These are phyloP conservation scores for Ennomos fuscantarius DNA, from an alignment of 2,888 invertebrate genomes.

Conservation along the genomic window DNA sequence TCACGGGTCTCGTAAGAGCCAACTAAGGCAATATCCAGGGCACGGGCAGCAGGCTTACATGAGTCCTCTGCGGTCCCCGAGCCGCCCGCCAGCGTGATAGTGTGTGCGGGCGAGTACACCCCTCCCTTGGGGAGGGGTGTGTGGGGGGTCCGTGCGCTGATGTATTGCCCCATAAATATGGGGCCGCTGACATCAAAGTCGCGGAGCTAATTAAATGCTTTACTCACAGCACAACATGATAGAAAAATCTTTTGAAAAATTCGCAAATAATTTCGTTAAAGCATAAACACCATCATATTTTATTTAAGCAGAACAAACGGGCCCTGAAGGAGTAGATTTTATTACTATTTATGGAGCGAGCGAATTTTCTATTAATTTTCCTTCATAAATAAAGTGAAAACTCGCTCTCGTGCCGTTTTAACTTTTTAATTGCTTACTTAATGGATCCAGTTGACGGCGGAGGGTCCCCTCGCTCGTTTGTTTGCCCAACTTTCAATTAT, in stretches of 20 bases:
- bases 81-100: background rate
- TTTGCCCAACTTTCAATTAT: slow-evolving; percentile 22
- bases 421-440: slow-evolving; percentile 19
- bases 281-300: no score
- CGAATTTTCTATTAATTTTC: background rate
- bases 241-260: background rate
- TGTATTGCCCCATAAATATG: slow-evolving; percentile 31
- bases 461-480: slow-evolving; percentile 1
- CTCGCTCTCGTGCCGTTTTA: background rate
- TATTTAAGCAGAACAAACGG: no score
- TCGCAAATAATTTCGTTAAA: background rate
- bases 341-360: no score
- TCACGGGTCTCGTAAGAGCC: no score
- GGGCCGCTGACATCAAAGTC: slow-evolving; percentile 16
- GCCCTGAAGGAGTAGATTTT: no score
- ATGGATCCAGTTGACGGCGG: slow-evolving; percentile 10
- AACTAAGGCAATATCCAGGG: no score
- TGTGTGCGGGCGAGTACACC: background rate
- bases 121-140: background rate
- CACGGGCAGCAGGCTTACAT: no score
- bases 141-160: slow-evolving; percentile 15
- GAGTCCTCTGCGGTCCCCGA: no score
- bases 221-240: background rate
- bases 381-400: background rate
- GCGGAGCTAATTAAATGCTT: slow-evolving; percentile 21